These are phyloP conservation scores for Corythaeola cristata DNA, from an alignment of 2,113 vertebrate genomes.

Conservation along the genomic window DNA sequence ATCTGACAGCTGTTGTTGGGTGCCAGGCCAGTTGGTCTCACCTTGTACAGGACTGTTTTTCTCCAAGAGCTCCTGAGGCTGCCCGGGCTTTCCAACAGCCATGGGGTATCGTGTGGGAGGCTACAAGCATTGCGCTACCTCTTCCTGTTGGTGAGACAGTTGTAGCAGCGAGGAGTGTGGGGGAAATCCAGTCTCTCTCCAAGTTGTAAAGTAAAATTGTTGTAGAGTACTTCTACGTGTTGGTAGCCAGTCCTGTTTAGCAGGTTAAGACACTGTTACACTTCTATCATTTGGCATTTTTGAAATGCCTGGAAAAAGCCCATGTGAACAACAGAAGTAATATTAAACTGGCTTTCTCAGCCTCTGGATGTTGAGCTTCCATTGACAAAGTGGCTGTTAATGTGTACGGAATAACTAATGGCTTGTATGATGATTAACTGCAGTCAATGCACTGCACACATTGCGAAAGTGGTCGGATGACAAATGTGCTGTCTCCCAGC, in stretches of 20 bases:
- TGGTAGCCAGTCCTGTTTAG: not conserved
- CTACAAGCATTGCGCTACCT: not conserved
- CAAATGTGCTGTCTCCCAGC: not conserved
- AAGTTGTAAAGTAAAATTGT: not conserved
- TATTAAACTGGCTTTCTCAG: conserved; percentile 15
- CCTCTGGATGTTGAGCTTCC: not conserved
- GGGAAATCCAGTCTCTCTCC: not conserved
- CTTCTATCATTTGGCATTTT: not conserved
- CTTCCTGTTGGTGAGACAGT: not conserved
- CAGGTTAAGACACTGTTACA: not conserved
- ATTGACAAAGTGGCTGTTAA: not conserved
- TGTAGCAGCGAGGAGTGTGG: not conserved
- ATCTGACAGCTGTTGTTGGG: not conserved
- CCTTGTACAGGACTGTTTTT: not conserved
- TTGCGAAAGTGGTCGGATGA: conserved; percentile 18
- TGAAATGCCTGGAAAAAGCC: not conserved
- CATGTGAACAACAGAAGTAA: not conserved
- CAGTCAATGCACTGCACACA: not conserved
- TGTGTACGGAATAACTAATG: not conserved
- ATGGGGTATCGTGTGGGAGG: not conserved
- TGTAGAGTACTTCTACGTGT: not conserved
- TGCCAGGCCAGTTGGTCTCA: not conserved
- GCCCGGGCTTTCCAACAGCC: not conserved
- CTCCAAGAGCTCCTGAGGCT: not conserved
- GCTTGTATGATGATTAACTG: conserved; percentile 28